phyloP scores from a whole-genome alignment of 2,797 vertebrate species.

The Scomberomorus guttatus region DNA sequence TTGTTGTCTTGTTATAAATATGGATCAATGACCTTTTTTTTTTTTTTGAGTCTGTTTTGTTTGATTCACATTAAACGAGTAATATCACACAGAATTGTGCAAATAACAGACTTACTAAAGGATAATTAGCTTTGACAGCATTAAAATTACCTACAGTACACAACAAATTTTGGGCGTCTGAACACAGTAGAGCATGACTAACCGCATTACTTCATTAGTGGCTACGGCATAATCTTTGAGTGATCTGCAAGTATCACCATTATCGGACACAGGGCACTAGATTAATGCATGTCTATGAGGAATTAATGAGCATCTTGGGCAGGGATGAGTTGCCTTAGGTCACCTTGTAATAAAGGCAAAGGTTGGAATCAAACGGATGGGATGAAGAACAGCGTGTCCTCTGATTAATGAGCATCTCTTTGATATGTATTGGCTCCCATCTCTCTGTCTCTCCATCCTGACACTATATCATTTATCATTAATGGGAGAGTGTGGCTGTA shows the following conservation, averaged over 20 bases:
- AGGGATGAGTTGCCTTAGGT: conserved; percentile 44
- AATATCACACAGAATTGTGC: neutral
- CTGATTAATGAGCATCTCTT: conserved; percentile 60
- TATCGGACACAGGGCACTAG: conserved; percentile 26
- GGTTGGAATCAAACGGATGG: conserved; percentile 64
- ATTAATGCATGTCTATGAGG: conserved; percentile 57
- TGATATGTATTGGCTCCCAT: conserved; percentile 55
- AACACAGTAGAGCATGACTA: conserved; percentile 24
- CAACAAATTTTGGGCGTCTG: conserved; percentile 11
- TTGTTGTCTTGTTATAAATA: conserved; percentile 1
- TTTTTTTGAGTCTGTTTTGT: conserved; percentile 20
- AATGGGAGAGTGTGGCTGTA: conserved; percentile 34
- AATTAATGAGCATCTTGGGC: conserved; percentile 65
- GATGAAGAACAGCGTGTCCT: conserved; percentile 44
- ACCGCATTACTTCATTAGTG: conserved; percentile 29
- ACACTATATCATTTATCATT: conserved; percentile 39
- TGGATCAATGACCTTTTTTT: neutral
- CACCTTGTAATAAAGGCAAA: conserved; percentile 61
- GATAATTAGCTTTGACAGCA: conserved; percentile 29
- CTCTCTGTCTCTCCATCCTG: conserved; percentile 17
- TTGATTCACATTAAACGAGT: conserved; percentile 19
- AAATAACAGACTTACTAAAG: neutral
- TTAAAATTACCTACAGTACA: conserved; percentile 34
- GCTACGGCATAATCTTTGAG: conserved; percentile 34
- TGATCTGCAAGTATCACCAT: conserved; percentile 45